phyloP scores from a whole-genome alignment of 2,113 vertebrate species.

The Podilymbus podiceps region DNA sequence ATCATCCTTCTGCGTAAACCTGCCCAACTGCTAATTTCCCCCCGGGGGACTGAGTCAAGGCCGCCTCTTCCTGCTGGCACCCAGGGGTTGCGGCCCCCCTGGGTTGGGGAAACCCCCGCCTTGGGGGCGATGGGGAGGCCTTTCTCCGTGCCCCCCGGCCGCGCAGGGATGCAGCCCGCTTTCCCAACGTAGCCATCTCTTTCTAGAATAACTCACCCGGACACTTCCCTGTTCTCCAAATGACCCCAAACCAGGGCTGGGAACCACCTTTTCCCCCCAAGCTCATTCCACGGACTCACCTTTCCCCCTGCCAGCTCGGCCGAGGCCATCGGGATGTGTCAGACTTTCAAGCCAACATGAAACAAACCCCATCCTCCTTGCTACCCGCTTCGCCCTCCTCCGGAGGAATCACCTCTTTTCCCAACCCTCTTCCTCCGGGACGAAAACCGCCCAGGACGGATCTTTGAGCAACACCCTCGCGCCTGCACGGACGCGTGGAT shows the following conservation, averaged over 20 bases:
- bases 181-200: not conserved
- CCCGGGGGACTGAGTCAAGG: not conserved
- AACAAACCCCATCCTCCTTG: not conserved
- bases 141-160: not conserved
- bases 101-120: not conserved
- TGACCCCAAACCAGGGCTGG: not conserved
- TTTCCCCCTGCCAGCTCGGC: not conserved
- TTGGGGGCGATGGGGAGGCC: rapidly evolving
- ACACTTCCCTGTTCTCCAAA: not conserved
- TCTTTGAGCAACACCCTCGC: rapidly evolving
- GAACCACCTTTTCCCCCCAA: not conserved
- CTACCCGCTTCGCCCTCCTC: not conserved
- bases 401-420: constrained; percentile 16
- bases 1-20: constrained; percentile 17
- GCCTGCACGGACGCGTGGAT: not conserved
- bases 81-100: not conserved
- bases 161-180: rapidly evolving
- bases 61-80: not conserved
- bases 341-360: not conserved
- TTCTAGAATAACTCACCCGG: not conserved
- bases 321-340: not conserved
- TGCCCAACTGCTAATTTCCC: not conserved
- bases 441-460: not conserved
- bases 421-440: not conserved
- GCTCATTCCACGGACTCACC: not conserved